Evolutionary conservation across 1,140 invertebrate genomes (phyloP).

Genomic region (Megathymus violae): DNA sequence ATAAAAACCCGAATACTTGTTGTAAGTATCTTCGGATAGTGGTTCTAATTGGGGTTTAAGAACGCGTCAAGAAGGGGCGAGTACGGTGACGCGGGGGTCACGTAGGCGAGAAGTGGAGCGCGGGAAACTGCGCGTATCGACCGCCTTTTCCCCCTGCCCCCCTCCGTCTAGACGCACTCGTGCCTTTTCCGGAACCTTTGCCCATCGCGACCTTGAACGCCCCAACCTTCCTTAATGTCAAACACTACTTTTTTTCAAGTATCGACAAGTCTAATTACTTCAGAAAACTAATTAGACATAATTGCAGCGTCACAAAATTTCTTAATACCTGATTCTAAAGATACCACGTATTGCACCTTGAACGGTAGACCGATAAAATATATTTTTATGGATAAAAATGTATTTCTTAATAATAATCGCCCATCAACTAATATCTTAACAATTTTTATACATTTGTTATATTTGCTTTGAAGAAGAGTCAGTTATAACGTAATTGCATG

Average conservation of each 20-base stretch:
- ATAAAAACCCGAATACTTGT: too few species aligned
- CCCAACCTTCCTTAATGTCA: constrained; percentile 80
- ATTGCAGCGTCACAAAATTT: background rate
- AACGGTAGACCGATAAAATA: too few species aligned
- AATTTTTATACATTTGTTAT: too few species aligned
- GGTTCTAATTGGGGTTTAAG: constrained; percentile 50
- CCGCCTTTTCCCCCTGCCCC: constrained; percentile 57
- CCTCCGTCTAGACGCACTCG: constrained; percentile 77
- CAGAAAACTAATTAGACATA: constrained; percentile 15
- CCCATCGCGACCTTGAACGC: constrained; percentile 78
- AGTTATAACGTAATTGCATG: too few species aligned
- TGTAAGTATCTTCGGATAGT: constrained; percentile 3
- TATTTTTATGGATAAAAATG: too few species aligned
- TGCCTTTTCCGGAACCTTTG: constrained; percentile 78
- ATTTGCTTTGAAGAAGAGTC: too few species aligned
- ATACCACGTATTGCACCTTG: too few species aligned
- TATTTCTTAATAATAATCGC: too few species aligned
- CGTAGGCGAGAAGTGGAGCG: constrained; percentile 75
- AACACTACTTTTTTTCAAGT: constrained; percentile 49
- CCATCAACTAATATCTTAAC: too few species aligned
- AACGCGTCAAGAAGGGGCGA: constrained; percentile 59
- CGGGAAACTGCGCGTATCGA: constrained; percentile 82
- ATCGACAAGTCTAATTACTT: constrained; percentile 60
- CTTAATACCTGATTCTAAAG: too few species aligned
- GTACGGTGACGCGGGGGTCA: constrained; percentile 46